phyloP scores from a whole-genome alignment of 2,888 invertebrate genomes.

The Coenonympha glycerion region DNA sequence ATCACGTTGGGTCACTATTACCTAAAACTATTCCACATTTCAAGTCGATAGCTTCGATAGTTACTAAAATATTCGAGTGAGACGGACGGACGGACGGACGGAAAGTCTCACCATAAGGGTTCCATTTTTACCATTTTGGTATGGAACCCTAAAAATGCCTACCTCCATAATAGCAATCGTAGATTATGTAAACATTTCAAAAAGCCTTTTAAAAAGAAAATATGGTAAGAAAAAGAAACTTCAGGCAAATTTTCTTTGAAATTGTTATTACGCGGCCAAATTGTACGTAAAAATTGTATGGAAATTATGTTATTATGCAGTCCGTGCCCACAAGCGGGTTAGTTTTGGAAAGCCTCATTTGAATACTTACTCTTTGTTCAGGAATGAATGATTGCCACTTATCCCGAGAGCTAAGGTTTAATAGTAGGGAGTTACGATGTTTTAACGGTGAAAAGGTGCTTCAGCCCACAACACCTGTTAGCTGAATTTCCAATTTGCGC shows the following conservation, averaged over 20 bases:
- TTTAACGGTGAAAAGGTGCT: not conserved
- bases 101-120: too few relatives aligned
- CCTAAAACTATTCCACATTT: too few relatives aligned
- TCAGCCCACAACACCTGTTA: slow-evolving; percentile 1
- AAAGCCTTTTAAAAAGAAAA: not conserved
- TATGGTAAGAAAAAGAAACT: not conserved
- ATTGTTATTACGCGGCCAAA: slow-evolving; percentile 3
- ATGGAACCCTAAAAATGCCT: too few relatives aligned
- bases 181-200: not conserved
- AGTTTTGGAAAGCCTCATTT: slow-evolving; percentile 24
- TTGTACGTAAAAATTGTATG: slow-evolving; percentile 15
- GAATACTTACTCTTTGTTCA: slow-evolving; percentile 23
- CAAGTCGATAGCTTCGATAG: too few relatives aligned
- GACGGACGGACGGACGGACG: too few relatives aligned
- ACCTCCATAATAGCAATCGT: too few relatives aligned
- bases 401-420: slow-evolving; percentile 8
- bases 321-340: slow-evolving; percentile 18
- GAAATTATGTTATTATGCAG: slow-evolving; percentile 19
- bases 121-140: too few relatives aligned
- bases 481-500: not conserved
- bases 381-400: slow-evolving; percentile 21
- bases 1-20: too few relatives aligned
- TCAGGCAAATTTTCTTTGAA: slow-evolving; percentile 4
- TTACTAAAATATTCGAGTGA: too few relatives aligned
- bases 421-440: not conserved